Evolutionary conservation across 2,888 invertebrate species (phyloP).

Genomic region (Drosophila leonis): DNA sequence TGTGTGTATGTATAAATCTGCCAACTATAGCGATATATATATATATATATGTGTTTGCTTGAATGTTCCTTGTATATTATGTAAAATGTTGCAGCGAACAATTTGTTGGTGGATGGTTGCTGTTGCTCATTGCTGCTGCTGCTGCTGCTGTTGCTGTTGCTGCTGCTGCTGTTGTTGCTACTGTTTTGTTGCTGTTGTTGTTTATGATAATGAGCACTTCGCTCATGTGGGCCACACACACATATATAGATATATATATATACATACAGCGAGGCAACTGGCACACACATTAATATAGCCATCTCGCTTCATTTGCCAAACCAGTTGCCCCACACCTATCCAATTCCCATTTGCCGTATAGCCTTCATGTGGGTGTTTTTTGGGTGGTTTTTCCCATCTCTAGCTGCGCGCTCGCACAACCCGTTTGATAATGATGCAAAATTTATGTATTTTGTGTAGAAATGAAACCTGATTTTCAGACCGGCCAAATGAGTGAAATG

Average conservation of each 20-base stretch:
- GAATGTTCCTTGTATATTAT: constrained; percentile 70
- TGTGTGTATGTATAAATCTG: constrained; percentile 28
- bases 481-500: constrained; percentile 68
- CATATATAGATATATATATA: constrained; percentile 31
- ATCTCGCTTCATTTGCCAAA: constrained; percentile 80
- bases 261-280: constrained; percentile 13
- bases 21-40: constrained; percentile 39
- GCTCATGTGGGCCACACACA: constrained; percentile 72
- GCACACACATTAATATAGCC: constrained; percentile 74
- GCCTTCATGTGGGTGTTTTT: constrained; percentile 41
- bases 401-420: constrained; percentile 45
- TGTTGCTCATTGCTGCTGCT: constrained; percentile 32
- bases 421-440: constrained; percentile 81
- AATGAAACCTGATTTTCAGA: constrained; percentile 82
- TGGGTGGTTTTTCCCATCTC: constrained; percentile 61
- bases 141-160: constrained; percentile 48
- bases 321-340: constrained; percentile 32
- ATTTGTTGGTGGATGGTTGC: constrained; percentile 62
- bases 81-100: constrained; percentile 76
- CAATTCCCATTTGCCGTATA: background rate
- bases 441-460: constrained; percentile 84
- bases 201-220: constrained; percentile 81
- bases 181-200: constrained; percentile 60
- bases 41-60: constrained; percentile 22
- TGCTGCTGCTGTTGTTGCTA: constrained; percentile 43